Evolutionary conservation across 1,140 invertebrate genomes (phyloP).

Genomic region (Drosophila truncata): DNA sequence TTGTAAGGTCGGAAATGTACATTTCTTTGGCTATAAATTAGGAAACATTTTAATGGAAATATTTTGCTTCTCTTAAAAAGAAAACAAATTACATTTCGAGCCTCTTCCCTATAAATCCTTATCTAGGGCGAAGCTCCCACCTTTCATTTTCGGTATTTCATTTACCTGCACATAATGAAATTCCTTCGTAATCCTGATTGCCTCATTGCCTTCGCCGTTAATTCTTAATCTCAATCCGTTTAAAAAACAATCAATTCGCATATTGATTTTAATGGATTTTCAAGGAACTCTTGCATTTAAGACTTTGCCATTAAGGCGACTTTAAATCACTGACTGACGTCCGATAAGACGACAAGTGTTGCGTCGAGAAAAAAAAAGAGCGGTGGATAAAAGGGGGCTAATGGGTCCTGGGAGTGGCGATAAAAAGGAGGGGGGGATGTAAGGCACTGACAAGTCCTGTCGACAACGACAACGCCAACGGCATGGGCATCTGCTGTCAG

Average conservation of each 20-base stretch:
- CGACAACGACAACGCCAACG: conserved; percentile 9
- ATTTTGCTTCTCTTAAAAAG: neutral
- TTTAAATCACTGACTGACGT: conserved; percentile 25
- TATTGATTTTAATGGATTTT: conserved; percentile 39
- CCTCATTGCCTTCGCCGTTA: conserved; percentile 27
- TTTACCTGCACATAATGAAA: conserved; percentile 26
- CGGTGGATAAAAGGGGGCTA: conserved; percentile 8
- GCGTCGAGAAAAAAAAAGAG: neutral
- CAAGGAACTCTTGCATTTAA: conserved; percentile 5
- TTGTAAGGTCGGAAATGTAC: neutral
- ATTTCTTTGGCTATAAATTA: neutral
- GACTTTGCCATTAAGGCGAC: conserved; percentile 15
- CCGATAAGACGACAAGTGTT: conserved; percentile 14
- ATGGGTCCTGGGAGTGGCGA: neutral
- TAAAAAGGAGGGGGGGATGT: neutral
- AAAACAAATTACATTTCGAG: neutral
- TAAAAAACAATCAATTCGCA: conserved; percentile 47
- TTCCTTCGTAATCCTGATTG: conserved; percentile 18
- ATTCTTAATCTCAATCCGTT: conserved; percentile 31
- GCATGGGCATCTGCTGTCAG: conserved; percentile 51
- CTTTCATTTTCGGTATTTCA: neutral
- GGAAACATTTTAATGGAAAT: neutral
- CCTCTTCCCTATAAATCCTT: neutral
- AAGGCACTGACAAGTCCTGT: conserved; percentile 35
- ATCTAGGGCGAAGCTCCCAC: neutral